Evolutionary conservation across 2,888 invertebrate genomes (phyloP), one percentile per base, ranked within the genome.

Genomic region (Protophormia terraenovae): DNA sequence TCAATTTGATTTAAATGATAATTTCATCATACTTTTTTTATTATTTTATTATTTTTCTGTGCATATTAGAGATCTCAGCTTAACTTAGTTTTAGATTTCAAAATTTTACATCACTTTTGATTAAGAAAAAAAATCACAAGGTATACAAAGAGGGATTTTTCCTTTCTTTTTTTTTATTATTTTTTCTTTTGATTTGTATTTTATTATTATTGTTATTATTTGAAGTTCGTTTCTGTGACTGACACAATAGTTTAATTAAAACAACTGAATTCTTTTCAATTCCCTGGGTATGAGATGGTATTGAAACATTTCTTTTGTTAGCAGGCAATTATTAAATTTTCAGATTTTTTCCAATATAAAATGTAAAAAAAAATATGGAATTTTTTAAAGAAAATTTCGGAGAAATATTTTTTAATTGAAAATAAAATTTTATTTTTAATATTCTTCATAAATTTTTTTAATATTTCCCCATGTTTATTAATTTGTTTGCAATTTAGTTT

Each of bases 1-100:
- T 87, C 82, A 87, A 87, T 87, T 90, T 87, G 88, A 89, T 89
- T 90, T 88, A 88, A 88, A 90, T 88, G 67, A 80, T 58, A 77
- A 76, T 77, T 35, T 75, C 77, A 83, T 79, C 75, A 75, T 79
- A 45, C 58, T 50, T 50, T 24, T 14, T 62, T 38, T 55, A 64
- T 60, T 76, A 14, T 71, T 64, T 35, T 47, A 53, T 53, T 29
- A 16, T 55, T 47, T 32, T 6, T 58, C 8, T 55, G 22, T 35
- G 12, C 50, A 14, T 27, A 27, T 24, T 72, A 35, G 47, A 72
- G 41, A 72, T 16, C 41, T 71, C 64, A 62, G 73, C 50, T 67
- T 41, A 64, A 22, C 22, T 35, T 41, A 60, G 45, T 60, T 72
- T 72, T 60, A 24, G 32, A 55, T 64, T 53, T 50, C 29, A n/a